Evolutionary conservation across 2,888 invertebrate genomes (phyloP), one percentile per base, ranked within the genome.

Genomic region (Morinoia aosen): DNA sequence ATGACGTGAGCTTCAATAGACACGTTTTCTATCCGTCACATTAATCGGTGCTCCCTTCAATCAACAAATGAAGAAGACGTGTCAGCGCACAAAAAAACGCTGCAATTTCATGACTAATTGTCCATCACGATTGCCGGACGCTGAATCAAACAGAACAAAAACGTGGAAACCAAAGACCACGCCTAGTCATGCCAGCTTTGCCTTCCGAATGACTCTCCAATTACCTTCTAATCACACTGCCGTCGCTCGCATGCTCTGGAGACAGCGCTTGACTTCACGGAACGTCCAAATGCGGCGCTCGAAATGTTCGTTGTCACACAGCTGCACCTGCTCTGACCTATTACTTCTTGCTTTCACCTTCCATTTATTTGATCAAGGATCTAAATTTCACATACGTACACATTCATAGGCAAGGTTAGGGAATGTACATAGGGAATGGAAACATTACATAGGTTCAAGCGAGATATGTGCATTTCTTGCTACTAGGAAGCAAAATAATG

Each of bases 131-230:
- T 33, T 33, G 25, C 33, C 19, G 25, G 90, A 48, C 48, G 90
- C 40, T 40, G 90, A 14, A 40, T 39, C 90, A 90, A 90, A 40
- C 40, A 16, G 33, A 40, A 10, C 16, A 48, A 39, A 90, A 90
- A 16, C 40, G 14, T 11, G 5, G 48, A 14, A 90, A 12, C 40
- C 40, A 48, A 40, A 90, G 90, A 90, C 90, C 90, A 39, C 90
- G 90, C 57, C 93, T 93, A 10, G 90, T 90, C 90, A 48, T 90
- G 40, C 40, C 90, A 90, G 57, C 93, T 93, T 57, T 93, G 93
- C 58, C 93, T 48, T 93, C 57, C 56, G 16, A 93, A 93, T 93
- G 58, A 57, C 57, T 93, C 93, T 19, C 16, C 57, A 93, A 93
- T 93, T 93, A 93, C 57, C 12, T 39, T 57, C 57, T 93, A 93